phyloP scores from a whole-genome alignment of 2,113 vertebrate genomes.

The Carettochelys insculpta region DNA sequence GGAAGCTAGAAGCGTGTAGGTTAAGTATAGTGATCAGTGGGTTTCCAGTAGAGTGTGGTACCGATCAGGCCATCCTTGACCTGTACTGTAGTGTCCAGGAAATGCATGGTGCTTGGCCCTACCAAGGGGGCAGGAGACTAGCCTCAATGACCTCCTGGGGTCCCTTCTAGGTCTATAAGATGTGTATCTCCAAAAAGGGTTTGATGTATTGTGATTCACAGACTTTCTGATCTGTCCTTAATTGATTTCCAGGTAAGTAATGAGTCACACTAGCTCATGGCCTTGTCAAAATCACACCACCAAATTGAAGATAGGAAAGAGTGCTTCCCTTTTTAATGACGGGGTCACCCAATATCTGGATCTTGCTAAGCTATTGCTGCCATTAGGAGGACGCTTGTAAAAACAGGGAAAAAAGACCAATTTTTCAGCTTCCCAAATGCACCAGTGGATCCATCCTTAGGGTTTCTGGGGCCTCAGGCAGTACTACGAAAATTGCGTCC shows the following conservation, averaged over 20 bases:
- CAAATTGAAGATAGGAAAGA: neutral
- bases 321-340: neutral
- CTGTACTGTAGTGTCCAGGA: too few species aligned
- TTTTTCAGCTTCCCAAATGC: neutral
- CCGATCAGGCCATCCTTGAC: too few species aligned
- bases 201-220: neutral
- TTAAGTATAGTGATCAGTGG: too few species aligned
- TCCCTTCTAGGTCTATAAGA: too few species aligned
- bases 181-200: too few species aligned
- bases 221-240: neutral
- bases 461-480: too few species aligned
- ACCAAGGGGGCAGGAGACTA: too few species aligned
- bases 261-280: neutral
- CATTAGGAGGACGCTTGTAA: neutral
- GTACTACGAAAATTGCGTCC: too few species aligned
- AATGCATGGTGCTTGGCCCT: too few species aligned
- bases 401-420: neutral
- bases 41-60: too few species aligned
- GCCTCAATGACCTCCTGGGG: too few species aligned
- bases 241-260: neutral
- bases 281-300: fast-evolving
- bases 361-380: neutral
- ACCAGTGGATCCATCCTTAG: neutral
- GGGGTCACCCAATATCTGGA: fast-evolving
- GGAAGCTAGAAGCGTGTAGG: too few species aligned